A percentile compares a stretch with the other conserved stretches of the same genome.
These are phyloP conservation scores for Apeltes quadracus DNA, from an alignment of 2,113 vertebrate genomes.

Conservation along the genomic window DNA sequence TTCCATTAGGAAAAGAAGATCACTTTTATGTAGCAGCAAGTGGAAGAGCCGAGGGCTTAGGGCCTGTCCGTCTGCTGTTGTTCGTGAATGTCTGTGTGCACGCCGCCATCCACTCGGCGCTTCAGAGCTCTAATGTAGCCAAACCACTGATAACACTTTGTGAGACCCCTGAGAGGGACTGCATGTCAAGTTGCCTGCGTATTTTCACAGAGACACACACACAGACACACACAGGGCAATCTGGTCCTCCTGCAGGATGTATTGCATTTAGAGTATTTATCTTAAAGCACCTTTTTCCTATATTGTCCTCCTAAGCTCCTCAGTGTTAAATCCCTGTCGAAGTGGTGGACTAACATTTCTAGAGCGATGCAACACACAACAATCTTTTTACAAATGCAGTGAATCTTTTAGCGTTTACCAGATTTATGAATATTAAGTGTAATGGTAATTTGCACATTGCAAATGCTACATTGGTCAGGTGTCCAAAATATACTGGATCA, in stretches of 20 bases:
- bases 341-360: slow-evolving; percentile 42
- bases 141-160: slow-evolving; percentile 56
- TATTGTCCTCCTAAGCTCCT: slow-evolving; percentile 13
- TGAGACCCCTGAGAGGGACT: slow-evolving; percentile 48
- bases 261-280: slow-evolving; percentile 34
- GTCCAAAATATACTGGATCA: slow-evolving; percentile 26
- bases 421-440: slow-evolving; percentile 55
- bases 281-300: slow-evolving; percentile 21
- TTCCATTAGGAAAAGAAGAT: slow-evolving; percentile 46
- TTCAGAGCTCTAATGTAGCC: slow-evolving; percentile 57
- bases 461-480: slow-evolving; percentile 66
- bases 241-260: slow-evolving; percentile 9
- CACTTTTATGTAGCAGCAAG: slow-evolving; percentile 36
- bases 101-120: background rate
- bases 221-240: background rate
- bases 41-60: slow-evolving; percentile 23
- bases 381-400: background rate
- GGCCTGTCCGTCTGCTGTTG: slow-evolving; percentile 30
- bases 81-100: slow-evolving; percentile 1
- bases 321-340: slow-evolving; percentile 35
- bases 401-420: slow-evolving; percentile 38
- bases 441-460: slow-evolving; percentile 49
- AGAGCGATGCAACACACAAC: slow-evolving; percentile 34
- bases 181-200: slow-evolving; percentile 41
- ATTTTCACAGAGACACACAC: slow-evolving; percentile 12